Evolutionary conservation across 2,113 vertebrate species (phyloP).

Genomic region (Chlamydotis undulata): DNA sequence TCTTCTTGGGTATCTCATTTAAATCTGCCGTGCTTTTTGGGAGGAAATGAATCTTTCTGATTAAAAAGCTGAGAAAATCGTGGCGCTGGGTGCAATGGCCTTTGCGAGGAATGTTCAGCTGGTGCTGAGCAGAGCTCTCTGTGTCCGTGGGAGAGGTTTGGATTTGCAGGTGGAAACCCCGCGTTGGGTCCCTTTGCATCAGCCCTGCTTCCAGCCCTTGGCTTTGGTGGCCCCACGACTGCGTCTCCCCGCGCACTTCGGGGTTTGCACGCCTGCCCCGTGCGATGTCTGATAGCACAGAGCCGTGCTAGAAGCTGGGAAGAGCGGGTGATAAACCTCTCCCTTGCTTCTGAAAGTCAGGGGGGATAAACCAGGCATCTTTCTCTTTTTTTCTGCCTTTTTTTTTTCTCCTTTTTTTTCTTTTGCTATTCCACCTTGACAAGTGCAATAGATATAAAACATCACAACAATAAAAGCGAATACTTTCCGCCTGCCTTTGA

Average conservation of each 20-base stretch:
- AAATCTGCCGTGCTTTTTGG: not conserved
- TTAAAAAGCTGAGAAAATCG: slow-evolving; percentile 7
- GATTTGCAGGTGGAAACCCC: not conserved
- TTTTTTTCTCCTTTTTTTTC: no score
- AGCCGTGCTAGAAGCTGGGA: not conserved
- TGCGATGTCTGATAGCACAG: accelerated
- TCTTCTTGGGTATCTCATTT: not conserved
- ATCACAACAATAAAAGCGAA: slow-evolving; percentile 44
- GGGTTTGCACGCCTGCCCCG: not conserved
- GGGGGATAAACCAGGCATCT: not conserved
- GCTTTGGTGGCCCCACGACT: accelerated
- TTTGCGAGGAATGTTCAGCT: not conserved
- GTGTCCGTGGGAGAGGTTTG: accelerated
- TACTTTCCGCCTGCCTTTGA: slow-evolving; percentile 57
- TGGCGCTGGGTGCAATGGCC: not conserved
- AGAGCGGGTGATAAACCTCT: not conserved
- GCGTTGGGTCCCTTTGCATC: not conserved
- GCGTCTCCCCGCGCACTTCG: accelerated
- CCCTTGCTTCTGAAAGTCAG: not conserved
- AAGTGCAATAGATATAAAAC: slow-evolving; percentile 46
- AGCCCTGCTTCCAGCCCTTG: not conserved
- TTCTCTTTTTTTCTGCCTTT: not conserved
- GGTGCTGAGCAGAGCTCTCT: not conserved
- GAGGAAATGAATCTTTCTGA: slow-evolving; percentile 31
- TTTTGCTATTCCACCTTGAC: slow-evolving; percentile 22